A percentile compares a stretch with the other conserved stretches of the same genome.
phyloP scores from a whole-genome alignment of 2,113 vertebrate genomes.

The Papio anubis region DNA sequence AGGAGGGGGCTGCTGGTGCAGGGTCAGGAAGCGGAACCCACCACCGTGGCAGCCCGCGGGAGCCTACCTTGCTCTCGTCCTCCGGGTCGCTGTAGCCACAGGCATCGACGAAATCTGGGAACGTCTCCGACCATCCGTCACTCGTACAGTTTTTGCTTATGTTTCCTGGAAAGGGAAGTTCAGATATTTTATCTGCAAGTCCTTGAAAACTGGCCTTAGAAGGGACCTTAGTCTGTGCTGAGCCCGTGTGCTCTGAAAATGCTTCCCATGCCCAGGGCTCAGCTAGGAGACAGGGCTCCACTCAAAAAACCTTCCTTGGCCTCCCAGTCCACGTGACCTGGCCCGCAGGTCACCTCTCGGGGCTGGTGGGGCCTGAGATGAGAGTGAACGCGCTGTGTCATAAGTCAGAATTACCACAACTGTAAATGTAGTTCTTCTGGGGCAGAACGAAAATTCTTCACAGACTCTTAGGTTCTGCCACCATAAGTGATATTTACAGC shows the following conservation, averaged over 20 bases:
- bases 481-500: too few species aligned
- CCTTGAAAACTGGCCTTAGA: not conserved
- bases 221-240: fast-evolving
- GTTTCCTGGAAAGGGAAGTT: conserved; percentile 86
- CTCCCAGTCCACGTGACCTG: fast-evolving
- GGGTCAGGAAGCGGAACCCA: too few species aligned
- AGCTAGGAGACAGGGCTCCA: too few species aligned
- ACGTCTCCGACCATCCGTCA: conserved; percentile 90
- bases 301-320: fast-evolving
- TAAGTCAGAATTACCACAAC: fast-evolving
- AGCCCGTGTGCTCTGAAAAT: not conserved
- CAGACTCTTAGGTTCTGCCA: not conserved
- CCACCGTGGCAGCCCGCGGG: fast-evolving
- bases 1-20: not conserved
- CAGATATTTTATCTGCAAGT: not conserved
- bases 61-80: conserved; percentile 82
- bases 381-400: not conserved
- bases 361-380: not conserved
- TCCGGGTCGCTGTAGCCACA: conserved; percentile 85
- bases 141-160: conserved; percentile 93
- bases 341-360: fast-evolving
- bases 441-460: not conserved
- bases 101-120: conserved; percentile 88
- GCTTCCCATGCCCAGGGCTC: not conserved
- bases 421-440: not conserved